These are phyloP conservation scores for Lagodon rhomboides DNA, from an alignment of 2,797 vertebrate species.

Conservation along the genomic window DNA sequence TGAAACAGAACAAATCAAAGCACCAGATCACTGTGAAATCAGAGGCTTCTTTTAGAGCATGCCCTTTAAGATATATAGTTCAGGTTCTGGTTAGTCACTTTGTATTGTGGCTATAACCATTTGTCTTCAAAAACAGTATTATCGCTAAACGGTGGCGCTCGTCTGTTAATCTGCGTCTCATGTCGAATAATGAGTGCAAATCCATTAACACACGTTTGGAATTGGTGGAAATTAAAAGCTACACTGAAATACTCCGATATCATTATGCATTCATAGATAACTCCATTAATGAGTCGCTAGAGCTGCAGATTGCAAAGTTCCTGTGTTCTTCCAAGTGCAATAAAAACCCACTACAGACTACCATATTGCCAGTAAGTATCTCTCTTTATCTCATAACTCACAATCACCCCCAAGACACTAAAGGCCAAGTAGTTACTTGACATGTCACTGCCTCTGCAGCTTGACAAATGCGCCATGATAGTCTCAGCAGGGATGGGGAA, in stretches of 20 bases:
- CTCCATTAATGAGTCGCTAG: slow-evolving; percentile 25
- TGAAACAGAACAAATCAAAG: background rate
- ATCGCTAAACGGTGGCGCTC: slow-evolving; percentile 10
- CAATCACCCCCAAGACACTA: slow-evolving; percentile 71
- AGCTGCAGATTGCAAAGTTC: slow-evolving; percentile 29
- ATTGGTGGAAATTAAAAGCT: slow-evolving; percentile 38
- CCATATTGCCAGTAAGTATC: slow-evolving; percentile 50
- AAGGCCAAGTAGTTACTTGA: slow-evolving; percentile 76
- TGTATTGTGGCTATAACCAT: background rate
- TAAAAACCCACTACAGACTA: slow-evolving; percentile 35
- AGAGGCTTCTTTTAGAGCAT: background rate
- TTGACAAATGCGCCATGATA: slow-evolving; percentile 75
- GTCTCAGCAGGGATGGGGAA: slow-evolving; percentile 54
- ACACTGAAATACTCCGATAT: slow-evolving; percentile 24
- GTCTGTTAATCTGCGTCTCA: slow-evolving; percentile 30
- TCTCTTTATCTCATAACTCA: slow-evolving; percentile 78
- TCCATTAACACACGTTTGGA: slow-evolving; percentile 44
- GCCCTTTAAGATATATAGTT: background rate
- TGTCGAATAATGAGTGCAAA: slow-evolving; percentile 49
- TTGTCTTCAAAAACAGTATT: slow-evolving; percentile 4
- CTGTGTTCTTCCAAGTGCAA: slow-evolving; percentile 27
- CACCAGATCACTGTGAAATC: background rate
- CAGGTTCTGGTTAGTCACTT: background rate
- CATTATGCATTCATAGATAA: slow-evolving; percentile 40
- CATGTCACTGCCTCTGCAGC: slow-evolving; percentile 60